Base-by-base conservation (phyloP, 2,888 invertebrate genomes). In the Polyommatus iphigenia region DNA sequence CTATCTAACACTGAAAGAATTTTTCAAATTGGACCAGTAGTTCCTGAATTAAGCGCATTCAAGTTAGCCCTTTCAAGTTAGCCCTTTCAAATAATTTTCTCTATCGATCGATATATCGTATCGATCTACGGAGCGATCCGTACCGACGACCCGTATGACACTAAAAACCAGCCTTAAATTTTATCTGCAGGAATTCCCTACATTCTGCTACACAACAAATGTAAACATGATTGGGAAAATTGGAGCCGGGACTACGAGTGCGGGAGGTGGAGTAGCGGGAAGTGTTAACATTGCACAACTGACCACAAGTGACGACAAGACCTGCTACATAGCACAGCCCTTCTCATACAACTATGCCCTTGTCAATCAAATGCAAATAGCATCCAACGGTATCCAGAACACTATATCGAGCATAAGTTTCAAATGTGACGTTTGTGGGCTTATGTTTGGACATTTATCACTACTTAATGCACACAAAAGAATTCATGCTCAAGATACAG, bases 381-480 rank as follows among this genome's bases (percentile, higher is more conserved):
- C 97, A 32, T 95, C 95, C 78, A 95, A 95, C 85, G 95, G 95
- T 80, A 89, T 95, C 78, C 96, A 96, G 86, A 96, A 96, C 84
- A 95, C 96, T 78, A 96, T 96, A 86, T 96, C 97, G 20, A 97
- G 97, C 86, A 97, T 97, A 41, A 97, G 97, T 83, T 98, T 97
- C 88, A 98, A 98, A 90, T 98, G 98, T 90, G 98, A 98, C 89
- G 96, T 97, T 10, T 98, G 98, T 86, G 97, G 97, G 72, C 93
- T 97, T 80, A 97, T 97, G 95, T 98, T 98, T 88, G 97, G 97
- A 0, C 97, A 98, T 87, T 94, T 97, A 81, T 96, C 97, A 75
- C 89, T 97, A 79, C 91, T 98, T n/a, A 97, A 97, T 91, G 97
- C 98, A 85, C 98, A 98, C 89, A 98, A 98, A 91, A 95, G 97